Base-by-base conservation (phyloP, 2,797 vertebrate species). In the Premnoplex brunnescens region DNA sequence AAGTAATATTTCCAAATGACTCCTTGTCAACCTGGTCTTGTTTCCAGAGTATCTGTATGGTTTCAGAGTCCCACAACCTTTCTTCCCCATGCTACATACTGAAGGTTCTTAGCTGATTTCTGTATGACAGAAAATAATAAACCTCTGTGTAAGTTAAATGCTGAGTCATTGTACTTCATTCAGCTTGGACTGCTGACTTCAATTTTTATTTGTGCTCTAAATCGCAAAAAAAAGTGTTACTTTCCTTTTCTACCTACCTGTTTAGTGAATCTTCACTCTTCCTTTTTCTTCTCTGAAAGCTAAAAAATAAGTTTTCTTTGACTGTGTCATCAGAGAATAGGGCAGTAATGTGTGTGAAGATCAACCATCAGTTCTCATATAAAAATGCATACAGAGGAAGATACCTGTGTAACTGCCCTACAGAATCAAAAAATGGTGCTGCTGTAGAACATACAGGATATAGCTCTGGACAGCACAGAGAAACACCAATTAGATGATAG, bases 111-210 rank as follows among this genome's bases (percentile, higher is more conserved):
- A 81, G 20, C 15, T 89, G 58, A 88, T 95, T 94, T 95, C 71
- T 96, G 91, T 96, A 87, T 87, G 51, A 87, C 84, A 85, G 80
- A 93, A 94, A 95, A 91, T 74, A 97, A 97, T 89, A 96, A 97
- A 96, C 46, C 30, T 88, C 32, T 44, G 18, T 94, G 41, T 83
- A 93, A 95, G n/a, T 74, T 63, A 77, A 91, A 84, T 49, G 46
- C 81, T 55, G 95, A 84, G 77, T 97, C 68, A 63, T 21, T 93
- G 94, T 94, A 77, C 46, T 93, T 96, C 72, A 87, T 95, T 96
- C 66, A 69, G 44, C 5, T 48, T 34, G 55, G 23, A 63, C 74
- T 73, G 34, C 59, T 79, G 46, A 52, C 49, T 67, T 66, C 7
- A 59, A 13, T 51, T 91, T 85, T 72, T 56, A 62, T 76, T 52